phyloP scores from a whole-genome alignment of 1,140 invertebrate genomes.

The Heterodera carotae region DNA sequence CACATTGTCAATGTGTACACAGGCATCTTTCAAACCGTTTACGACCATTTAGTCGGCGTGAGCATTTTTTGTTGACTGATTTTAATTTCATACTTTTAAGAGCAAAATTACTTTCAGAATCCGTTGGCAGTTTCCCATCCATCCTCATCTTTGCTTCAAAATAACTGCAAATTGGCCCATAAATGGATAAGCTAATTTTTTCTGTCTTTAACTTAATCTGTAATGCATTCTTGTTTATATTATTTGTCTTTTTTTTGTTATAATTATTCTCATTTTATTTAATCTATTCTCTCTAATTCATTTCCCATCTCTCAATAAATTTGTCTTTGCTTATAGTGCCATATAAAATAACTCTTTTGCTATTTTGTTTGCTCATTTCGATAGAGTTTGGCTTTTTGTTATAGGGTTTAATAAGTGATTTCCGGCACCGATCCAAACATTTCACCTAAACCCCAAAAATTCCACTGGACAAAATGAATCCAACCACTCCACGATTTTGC shows the following conservation, averaged over 20 bases:
- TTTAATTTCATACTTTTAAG: neutral
- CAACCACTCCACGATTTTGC: neutral
- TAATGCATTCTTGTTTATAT: neutral
- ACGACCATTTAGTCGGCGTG: slow-evolving; percentile 16
- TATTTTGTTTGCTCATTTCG: too few species aligned
- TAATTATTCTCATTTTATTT: neutral
- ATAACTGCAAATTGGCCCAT: neutral
- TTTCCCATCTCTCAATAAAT: too few species aligned
- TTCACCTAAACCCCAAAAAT: neutral
- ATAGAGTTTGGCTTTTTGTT: too few species aligned
- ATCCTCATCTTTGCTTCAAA: neutral
- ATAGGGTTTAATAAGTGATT: neutral
- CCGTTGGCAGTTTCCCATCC: slow-evolving; percentile 6
- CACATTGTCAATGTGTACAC: slow-evolving; percentile 23
- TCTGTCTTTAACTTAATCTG: neutral
- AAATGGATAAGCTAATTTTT: too few species aligned
- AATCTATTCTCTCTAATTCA: too few species aligned
- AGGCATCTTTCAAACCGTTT: slow-evolving; percentile 36
- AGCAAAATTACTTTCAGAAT: slow-evolving; percentile 13
- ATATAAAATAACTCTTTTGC: too few species aligned
- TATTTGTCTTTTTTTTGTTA: neutral
- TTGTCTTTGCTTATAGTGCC: too few species aligned
- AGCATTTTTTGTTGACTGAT: neutral
- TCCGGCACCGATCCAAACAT: neutral
- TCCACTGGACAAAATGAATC: neutral